Base-by-base conservation (phyloP, 2,113 vertebrate genomes). In the Scolopax mira region DNA sequence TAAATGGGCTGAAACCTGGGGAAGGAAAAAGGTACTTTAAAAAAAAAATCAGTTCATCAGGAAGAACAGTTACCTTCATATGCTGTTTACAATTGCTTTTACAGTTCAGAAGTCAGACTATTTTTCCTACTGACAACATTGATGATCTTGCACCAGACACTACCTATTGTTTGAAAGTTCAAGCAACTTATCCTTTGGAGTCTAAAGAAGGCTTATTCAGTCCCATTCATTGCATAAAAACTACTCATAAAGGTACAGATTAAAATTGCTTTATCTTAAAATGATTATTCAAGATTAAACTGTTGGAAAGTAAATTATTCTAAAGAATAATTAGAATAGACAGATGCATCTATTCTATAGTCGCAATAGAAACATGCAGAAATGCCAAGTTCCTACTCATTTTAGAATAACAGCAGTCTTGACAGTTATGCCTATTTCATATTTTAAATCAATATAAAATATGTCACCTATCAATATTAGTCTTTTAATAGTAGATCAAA, bases 121-220 rank as follows among this genome's bases (percentile, higher is more conserved):
- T 82, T 61, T 75, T 94, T 81, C 42, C 88, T 18, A 25, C 41
- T 8, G 37, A 88, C 12, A 71, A 41, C 70, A 79, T 98, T 22
- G 10, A 70, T 14, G 62, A 66, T 8, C 98, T 98, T 15, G 92
- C 79, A 41, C 97, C 98, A 52, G 93, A 94, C 27, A 98, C 96
- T 21, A 97, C 91, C 6, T 98, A 98, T 1, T 98, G 98, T 77
- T 88, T 98, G 88, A 97, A 95, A 85, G 98, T 97, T 18, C 95
- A 90, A 65, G 98, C 97, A 23, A 24, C 8, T 9, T 35, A 91
- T 5, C 13, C 0, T 21, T 0, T 0, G 1, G 55, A 78, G 0
- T 4, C 0, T 0, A 89, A 79, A 28, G 4, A 23, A 10, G 95
- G 96, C 33, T 30, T 72, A 12, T 96, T 95, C 51, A 98, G 97